These are phyloP conservation scores for Andrena fulva DNA, from an alignment of 2,888 invertebrate species.

Conservation along the genomic window DNA sequence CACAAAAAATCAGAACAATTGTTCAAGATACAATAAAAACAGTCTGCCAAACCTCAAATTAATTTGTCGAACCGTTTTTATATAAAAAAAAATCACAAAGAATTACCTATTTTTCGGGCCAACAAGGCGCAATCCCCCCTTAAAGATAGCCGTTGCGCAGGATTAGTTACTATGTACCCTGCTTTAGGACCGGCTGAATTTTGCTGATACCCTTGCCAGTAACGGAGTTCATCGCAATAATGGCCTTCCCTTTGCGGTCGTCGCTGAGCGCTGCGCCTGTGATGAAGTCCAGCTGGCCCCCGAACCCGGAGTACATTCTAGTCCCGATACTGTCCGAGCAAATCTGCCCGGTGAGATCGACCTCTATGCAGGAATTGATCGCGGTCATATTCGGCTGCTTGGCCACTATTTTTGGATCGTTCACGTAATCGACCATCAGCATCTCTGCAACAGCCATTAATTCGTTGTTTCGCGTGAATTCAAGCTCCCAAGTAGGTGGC, in stretches of 20 bases:
- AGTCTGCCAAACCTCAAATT: too few relatives aligned
- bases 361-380: conserved; percentile 98
- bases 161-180: conserved; percentile 81
- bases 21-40: too few relatives aligned
- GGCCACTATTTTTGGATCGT: conserved; percentile 92
- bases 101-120: too few relatives aligned
- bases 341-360: conserved; percentile 97
- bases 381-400: conserved; percentile 97
- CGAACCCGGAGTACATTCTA: conserved; percentile 89
- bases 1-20: too few relatives aligned
- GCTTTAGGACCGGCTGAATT: conserved; percentile 87
- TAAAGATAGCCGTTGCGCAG: too few relatives aligned
- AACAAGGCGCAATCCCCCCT: too few relatives aligned
- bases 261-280: conserved; percentile 88
- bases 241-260: conserved; percentile 89
- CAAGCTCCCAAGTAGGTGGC: not conserved
- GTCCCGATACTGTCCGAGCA: conserved; percentile 96
- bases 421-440: conserved; percentile 95
- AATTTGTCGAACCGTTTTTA: too few relatives aligned
- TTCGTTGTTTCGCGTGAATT: not conserved
- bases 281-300: conserved; percentile 90
- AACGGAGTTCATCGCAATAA: conserved; percentile 88
- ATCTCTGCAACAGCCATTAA: conserved; percentile 88
- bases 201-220: conserved; percentile 87
- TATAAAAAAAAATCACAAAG: too few relatives aligned